Conservation (phyloP, 2,797 vertebrate genomes). For the Amphiprion clarkii region DNA sequence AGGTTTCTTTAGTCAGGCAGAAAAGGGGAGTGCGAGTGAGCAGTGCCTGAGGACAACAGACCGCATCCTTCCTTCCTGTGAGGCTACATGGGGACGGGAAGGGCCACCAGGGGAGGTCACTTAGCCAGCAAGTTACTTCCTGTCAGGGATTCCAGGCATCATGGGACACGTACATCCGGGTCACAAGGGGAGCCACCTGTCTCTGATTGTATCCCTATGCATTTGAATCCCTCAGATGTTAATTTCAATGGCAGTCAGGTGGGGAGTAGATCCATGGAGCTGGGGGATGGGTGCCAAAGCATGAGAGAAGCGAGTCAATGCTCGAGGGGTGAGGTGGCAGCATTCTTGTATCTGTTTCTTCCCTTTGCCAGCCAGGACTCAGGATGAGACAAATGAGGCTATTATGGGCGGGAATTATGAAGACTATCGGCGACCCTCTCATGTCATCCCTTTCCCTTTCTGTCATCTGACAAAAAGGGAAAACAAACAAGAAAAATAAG, state of each 20-base stretch:
- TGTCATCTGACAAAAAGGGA: slow-evolving; percentile 28
- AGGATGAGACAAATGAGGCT: slow-evolving; percentile 9
- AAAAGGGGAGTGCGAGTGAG: slow-evolving; percentile 70
- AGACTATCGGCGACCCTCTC: slow-evolving; percentile 32
- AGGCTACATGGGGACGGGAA: slow-evolving; percentile 85
- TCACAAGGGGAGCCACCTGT: slow-evolving; percentile 76
- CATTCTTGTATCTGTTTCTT: slow-evolving; percentile 18
- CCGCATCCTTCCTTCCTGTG: slow-evolving; percentile 91
- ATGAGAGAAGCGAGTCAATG: slow-evolving; percentile 6
- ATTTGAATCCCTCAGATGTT: slow-evolving; percentile 21
- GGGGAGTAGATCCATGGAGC: slow-evolving; percentile 41
- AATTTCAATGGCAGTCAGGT: slow-evolving; percentile 71
- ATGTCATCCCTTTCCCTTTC: not conserved
- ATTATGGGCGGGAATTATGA: slow-evolving; percentile 23
- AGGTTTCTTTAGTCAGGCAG: slow-evolving; percentile 65
- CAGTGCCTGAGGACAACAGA: slow-evolving; percentile 87
- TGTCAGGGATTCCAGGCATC: slow-evolving; percentile 76
- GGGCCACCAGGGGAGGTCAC: slow-evolving; percentile 83
- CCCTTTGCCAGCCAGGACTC: slow-evolving; percentile 30
- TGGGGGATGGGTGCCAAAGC: not conserved
- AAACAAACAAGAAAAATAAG: slow-evolving; percentile 24
- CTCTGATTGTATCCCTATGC: slow-evolving; percentile 60
- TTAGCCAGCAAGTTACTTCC: slow-evolving; percentile 74
- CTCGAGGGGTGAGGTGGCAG: slow-evolving; percentile 40
- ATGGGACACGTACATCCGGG: slow-evolving; percentile 80